Evolutionary conservation across 2,888 invertebrate species (phyloP).

Genomic region (Dolichopus griseipennis): DNA sequence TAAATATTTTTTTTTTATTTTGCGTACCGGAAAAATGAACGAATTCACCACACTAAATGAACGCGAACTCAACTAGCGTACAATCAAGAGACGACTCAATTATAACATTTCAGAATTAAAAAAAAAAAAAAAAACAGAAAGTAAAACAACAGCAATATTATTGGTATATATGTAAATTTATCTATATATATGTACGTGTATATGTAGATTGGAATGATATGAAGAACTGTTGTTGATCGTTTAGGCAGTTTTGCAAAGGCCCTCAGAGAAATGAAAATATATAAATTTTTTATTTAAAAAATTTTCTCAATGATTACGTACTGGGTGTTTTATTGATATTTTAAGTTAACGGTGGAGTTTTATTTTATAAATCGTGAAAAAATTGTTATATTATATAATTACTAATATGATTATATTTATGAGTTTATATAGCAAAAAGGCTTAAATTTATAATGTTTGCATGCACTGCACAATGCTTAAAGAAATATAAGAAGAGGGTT

Average conservation of each 20-base stretch:
- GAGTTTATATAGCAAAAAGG: too few species aligned
- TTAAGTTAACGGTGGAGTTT: too few species aligned
- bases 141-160: background rate
- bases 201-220: background rate
- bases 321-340: too few species aligned
- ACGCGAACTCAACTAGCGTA: conserved; percentile 3
- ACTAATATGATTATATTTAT: too few species aligned
- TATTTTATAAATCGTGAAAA: too few species aligned
- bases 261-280: background rate
- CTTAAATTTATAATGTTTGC: too few species aligned
- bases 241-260: background rate
- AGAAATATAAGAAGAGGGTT: too few species aligned
- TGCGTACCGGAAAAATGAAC: conserved; percentile 6
- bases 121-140: background rate
- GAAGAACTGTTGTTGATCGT: background rate
- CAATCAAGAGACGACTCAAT: conserved; percentile 4
- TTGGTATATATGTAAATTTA: background rate
- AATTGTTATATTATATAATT: too few species aligned
- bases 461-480: too few species aligned
- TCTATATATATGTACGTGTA: too few species aligned
- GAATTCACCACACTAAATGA: background rate
- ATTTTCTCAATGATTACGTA: background rate
- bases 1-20: background rate
- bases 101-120: background rate
- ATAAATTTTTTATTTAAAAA: background rate